Base-by-base conservation (phyloP, 2,888 invertebrate genomes). In the Orthosia gothica region DNA sequence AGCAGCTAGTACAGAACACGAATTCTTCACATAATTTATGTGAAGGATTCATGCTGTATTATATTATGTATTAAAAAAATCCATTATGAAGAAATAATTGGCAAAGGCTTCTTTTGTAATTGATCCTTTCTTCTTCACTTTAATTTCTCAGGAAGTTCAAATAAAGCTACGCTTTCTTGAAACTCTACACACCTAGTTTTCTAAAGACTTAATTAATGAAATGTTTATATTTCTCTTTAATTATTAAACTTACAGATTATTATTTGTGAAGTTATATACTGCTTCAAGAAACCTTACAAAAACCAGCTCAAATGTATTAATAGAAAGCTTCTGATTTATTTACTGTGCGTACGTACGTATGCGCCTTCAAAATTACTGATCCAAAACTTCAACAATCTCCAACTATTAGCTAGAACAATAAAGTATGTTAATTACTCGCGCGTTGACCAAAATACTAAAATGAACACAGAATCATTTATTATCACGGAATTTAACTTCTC, bases 361-460 rank as follows among this genome's bases (percentile, higher is more conserved):
- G 18, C 15, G 18, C 47, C 20, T 47, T 45, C 23, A 2, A 18
- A 50, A 58, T 54, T 47, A 20, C 18, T 57, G 5, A 74, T 66
- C 13, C 47, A 15, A 26, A 79, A 20, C 40, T 63, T 55, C 5
- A 45, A 72, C 50, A 61, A 65, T 57, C 57, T 49, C 20, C 15
- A 69, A 64, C 54, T 55, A 50, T 65, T 20, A 13, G 20, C 9
- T 45, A 58, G 45, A 70, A 59, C 47, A 64, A 68, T 67, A 57
- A 66, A 79, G 65, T 85, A 67, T 74, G 57, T 72, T 85, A 75
- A 83, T 83, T 79, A 82, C 58, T 79, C 64, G 54, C 20, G 61
- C 52, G 70, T 58, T 74, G 54, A n/a, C 68, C 26, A 26, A 80
- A 72, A 74, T 85, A 71, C 62, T 64, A 74, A 75, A 64, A 57